A percentile compares a stretch with the other conserved stretches of the same genome.
phyloP scores from a whole-genome alignment of 2,797 vertebrate species.

The Mionectes olivaceus region DNA sequence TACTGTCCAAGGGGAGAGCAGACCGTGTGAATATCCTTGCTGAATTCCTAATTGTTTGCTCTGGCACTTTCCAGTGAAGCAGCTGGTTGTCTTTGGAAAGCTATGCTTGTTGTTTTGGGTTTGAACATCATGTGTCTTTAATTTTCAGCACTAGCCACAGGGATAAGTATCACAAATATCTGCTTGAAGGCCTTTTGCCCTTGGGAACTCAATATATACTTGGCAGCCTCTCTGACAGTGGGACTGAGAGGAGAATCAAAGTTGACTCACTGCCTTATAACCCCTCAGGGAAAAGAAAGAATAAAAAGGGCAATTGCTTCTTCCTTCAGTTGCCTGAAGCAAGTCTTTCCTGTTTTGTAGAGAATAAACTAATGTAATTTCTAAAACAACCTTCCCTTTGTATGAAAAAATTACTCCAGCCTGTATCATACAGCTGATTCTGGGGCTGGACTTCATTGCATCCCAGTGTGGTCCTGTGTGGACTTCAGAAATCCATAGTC shows the following conservation, averaged over 20 bases:
- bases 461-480: rapidly evolving
- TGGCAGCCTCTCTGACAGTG: slow-evolving; percentile 36
- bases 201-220: slow-evolving; percentile 50
- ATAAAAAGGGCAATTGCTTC: slow-evolving; percentile 39
- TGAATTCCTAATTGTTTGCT: slow-evolving; percentile 44
- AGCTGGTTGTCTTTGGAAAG: slow-evolving; percentile 62
- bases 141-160: slow-evolving; percentile 52
- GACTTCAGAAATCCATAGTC: not conserved
- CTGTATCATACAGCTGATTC: not conserved
- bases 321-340: slow-evolving; percentile 35
- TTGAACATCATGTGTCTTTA: slow-evolving; percentile 62
- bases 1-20: not conserved
- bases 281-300: not conserved
- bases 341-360: slow-evolving; percentile 23
- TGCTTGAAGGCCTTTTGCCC: slow-evolving; percentile 52
- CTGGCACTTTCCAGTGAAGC: slow-evolving; percentile 37
- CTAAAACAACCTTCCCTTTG: not conserved
- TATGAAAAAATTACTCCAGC: not conserved
- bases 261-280: slow-evolving; percentile 30
- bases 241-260: slow-evolving; percentile 18
- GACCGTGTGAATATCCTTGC: not conserved
- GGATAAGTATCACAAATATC: slow-evolving; percentile 60
- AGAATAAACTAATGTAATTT: not conserved
- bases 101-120: slow-evolving; percentile 29
- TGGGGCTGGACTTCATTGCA: not conserved